Conservation (phyloP, 2,113 vertebrate genomes). For the Labeo catla region DNA sequence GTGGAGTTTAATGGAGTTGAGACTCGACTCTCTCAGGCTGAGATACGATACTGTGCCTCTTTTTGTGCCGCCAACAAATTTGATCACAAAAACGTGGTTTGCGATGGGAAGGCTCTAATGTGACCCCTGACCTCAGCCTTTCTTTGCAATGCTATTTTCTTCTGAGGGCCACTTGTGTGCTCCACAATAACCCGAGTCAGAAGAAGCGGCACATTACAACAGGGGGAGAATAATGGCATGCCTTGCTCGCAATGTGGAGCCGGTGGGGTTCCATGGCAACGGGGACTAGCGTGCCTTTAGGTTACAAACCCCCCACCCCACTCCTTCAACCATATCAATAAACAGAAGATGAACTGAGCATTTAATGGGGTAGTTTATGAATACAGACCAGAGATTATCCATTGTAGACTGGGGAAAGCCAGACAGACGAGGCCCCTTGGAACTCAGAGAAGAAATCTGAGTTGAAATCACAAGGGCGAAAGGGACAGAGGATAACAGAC, state of each 20-base stretch:
- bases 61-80: constrained; percentile 77
- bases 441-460: constrained; percentile 23
- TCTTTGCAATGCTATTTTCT: constrained; percentile 67
- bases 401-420: constrained; percentile 64
- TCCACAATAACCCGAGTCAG: constrained; percentile 79
- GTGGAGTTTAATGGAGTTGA: constrained; percentile 10
- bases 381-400: constrained; percentile 70
- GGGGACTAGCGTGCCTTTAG: constrained; percentile 47
- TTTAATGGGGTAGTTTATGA: constrained; percentile 71
- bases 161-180: constrained; percentile 79
- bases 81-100: constrained; percentile 71
- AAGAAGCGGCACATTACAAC: constrained; percentile 67
- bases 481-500: constrained; percentile 44
- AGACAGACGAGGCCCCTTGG: constrained; percentile 39
- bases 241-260: constrained; percentile 66
- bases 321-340: constrained; percentile 59
- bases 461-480: constrained; percentile 15
- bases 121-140: constrained; percentile 77
- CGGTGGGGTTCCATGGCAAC: constrained; percentile 84
- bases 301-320: constrained; percentile 23
- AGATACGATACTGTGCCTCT: constrained; percentile 68
- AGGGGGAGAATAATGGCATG: constrained; percentile 72
- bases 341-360: constrained; percentile 70
- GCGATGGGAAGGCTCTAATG: constrained; percentile 65
- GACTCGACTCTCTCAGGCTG: background rate